Conservation (phyloP, 2,888 invertebrate genomes). For the Agrotis exclamationis region DNA sequence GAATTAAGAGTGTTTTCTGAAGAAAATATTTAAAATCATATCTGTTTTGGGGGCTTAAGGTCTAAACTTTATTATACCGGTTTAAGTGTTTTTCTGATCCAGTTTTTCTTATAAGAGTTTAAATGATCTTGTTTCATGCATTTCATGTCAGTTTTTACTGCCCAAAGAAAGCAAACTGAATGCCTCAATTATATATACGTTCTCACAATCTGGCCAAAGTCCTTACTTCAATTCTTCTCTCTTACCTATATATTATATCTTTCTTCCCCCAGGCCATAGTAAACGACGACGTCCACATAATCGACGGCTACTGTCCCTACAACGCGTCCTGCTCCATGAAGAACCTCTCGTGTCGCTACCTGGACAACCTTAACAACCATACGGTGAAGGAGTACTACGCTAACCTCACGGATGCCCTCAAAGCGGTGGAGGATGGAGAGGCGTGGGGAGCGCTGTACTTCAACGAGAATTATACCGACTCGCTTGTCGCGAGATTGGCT, state of each 20-base stretch:
- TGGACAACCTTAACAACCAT: conserved; percentile 93
- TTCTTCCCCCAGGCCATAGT: conserved; percentile 82
- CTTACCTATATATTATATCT: neutral
- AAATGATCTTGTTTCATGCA: too few relatives aligned
- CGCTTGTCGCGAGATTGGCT: conserved; percentile 95
- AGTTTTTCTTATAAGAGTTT: too few relatives aligned
- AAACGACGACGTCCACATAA: conserved; percentile 85
- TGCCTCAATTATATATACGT: too few relatives aligned
- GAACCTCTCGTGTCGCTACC: conserved; percentile 95
- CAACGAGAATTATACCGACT: conserved; percentile 97
- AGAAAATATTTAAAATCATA: too few relatives aligned
- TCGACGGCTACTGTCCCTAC: conserved; percentile 89
- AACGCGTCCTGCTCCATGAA: conserved; percentile 93
- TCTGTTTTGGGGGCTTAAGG: too few relatives aligned
- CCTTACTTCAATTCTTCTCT: too few relatives aligned
- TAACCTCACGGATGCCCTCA: conserved; percentile 92
- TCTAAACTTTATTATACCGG: too few relatives aligned
- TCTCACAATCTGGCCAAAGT: neutral
- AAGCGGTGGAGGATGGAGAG: conserved; percentile 94
- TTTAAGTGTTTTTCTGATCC: too few relatives aligned
- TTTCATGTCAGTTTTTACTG: too few relatives aligned
- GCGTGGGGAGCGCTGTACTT: conserved; percentile 98
- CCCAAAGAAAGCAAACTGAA: too few relatives aligned
- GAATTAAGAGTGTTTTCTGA: too few relatives aligned
- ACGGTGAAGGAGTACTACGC: conserved; percentile 93